Conservation (phyloP, 2,888 invertebrate species). For the Drosophila suboccidentalis region DNA sequence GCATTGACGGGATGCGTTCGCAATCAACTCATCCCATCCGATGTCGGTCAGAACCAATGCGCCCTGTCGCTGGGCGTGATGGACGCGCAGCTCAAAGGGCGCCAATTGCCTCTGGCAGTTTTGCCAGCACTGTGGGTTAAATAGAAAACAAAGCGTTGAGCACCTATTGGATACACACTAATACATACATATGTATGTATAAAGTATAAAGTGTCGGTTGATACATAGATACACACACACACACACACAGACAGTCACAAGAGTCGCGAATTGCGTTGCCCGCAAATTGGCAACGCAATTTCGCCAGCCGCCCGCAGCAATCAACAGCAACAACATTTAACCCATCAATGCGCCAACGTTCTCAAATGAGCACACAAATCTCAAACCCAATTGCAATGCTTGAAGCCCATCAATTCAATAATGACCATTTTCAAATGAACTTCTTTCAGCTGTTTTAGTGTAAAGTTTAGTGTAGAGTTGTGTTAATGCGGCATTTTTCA, state of each 20-base stretch:
- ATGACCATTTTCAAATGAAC: slow-evolving; percentile 6
- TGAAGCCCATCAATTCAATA: slow-evolving; percentile 15
- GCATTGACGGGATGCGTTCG: slow-evolving; percentile 82
- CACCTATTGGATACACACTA: slow-evolving; percentile 15
- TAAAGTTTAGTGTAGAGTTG: too few species aligned
- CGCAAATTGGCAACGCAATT: slow-evolving; percentile 72
- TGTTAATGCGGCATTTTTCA: neutral
- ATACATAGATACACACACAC: slow-evolving; percentile 6
- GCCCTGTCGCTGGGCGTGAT: slow-evolving; percentile 84
- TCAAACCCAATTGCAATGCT: slow-evolving; percentile 1
- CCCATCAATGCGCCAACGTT: slow-evolving; percentile 40
- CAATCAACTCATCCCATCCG: slow-evolving; percentile 83
- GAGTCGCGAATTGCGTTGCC: slow-evolving; percentile 42
- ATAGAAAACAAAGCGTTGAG: slow-evolving; percentile 12
- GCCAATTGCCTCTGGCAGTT: slow-evolving; percentile 82
- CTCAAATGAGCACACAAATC: slow-evolving; percentile 24
- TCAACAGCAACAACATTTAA: slow-evolving; percentile 55
- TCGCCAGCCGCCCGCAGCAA: slow-evolving; percentile 58
- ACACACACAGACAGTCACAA: slow-evolving; percentile 8
- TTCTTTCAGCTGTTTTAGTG: neutral
- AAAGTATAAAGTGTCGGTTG: neutral
- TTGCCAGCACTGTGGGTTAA: slow-evolving; percentile 83
- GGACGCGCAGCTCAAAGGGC: slow-evolving; percentile 80
- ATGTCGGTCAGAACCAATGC: slow-evolving; percentile 85
- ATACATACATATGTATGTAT: neutral